A percentile compares a stretch with the other conserved stretches of the same genome.
Conservation (phyloP, 2,888 invertebrate species). For the Chromoteleia sp. region DNA sequence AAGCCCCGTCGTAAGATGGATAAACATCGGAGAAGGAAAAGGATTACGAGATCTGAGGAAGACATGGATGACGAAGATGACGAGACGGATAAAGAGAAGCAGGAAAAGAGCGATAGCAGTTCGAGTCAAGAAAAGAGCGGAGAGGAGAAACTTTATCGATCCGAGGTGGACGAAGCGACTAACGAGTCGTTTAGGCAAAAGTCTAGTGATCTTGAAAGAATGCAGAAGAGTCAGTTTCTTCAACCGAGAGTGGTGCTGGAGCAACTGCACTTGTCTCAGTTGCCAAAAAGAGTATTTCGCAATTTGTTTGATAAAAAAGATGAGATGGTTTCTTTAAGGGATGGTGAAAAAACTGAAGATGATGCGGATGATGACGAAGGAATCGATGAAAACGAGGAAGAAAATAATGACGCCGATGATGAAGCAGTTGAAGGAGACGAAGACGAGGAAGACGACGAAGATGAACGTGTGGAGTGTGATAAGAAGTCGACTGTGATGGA, state of each 20-base stretch:
- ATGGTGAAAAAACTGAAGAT: slow-evolving; percentile 64
- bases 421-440: slow-evolving; percentile 59
- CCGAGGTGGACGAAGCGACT: slow-evolving; percentile 28
- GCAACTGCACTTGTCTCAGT: slow-evolving; percentile 78
- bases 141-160: slow-evolving; percentile 42
- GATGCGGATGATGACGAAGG: slow-evolving; percentile 63
- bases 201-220: slow-evolving; percentile 75
- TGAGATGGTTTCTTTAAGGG: slow-evolving; percentile 33
- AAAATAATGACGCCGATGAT: slow-evolving; percentile 72
- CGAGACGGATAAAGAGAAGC: slow-evolving; percentile 54
- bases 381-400: slow-evolving; percentile 70
- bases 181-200: slow-evolving; percentile 50
- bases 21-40: slow-evolving; percentile 55
- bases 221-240: slow-evolving; percentile 78
- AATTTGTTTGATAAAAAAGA: slow-evolving; percentile 40
- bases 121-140: slow-evolving; percentile 17
- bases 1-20: slow-evolving; percentile 69
- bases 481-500: slow-evolving; percentile 71
- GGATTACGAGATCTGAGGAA: slow-evolving; percentile 68
- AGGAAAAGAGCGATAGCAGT: slow-evolving; percentile 42
- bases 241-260: slow-evolving; percentile 83
- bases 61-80: slow-evolving; percentile 69
- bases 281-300: slow-evolving; percentile 72
- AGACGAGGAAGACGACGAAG: slow-evolving; percentile 70
- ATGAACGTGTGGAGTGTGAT: slow-evolving; percentile 64